Conservation (phyloP, 1,140 invertebrate species). For the Ridgeia piscesae region DNA sequence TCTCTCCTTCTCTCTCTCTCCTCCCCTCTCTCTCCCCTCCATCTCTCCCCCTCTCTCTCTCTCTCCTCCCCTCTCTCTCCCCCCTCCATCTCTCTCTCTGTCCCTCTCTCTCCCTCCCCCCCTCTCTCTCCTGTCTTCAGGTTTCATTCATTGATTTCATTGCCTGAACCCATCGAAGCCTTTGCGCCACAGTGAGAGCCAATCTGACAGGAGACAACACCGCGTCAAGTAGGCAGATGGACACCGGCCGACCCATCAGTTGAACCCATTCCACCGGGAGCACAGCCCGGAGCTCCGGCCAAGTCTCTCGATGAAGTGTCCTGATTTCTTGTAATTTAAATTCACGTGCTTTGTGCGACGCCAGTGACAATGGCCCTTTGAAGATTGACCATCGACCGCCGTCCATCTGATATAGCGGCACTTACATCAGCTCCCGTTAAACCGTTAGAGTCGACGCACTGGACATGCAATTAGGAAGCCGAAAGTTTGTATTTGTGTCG, state of each 20-base stretch:
- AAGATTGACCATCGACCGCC: neutral
- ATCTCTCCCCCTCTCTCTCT: too few species aligned
- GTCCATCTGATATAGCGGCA: neutral
- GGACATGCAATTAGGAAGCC: neutral
- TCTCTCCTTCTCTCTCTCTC: too few species aligned
- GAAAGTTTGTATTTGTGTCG: neutral
- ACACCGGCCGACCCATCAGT: neutral
- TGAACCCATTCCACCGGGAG: neutral
- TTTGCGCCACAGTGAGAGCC: neutral
- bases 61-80: too few species aligned
- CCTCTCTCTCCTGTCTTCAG: neutral
- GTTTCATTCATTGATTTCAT: neutral
- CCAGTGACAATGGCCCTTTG: neutral
- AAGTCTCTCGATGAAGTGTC: neutral
- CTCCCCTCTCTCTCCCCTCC: too few species aligned
- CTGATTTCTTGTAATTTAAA: neutral
- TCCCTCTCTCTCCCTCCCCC: neutral
- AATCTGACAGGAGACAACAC: neutral
- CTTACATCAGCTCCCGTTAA: neutral
- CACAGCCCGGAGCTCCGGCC: neutral
- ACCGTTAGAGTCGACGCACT: neutral
- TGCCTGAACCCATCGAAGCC: neutral
- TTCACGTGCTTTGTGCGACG: neutral
- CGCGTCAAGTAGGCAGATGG: neutral
- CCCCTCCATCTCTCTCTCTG: neutral